Evolutionary conservation across 2,797 vertebrate genomes (phyloP), one percentile per base, ranked within the genome.

Genomic region (Carapus acus): DNA sequence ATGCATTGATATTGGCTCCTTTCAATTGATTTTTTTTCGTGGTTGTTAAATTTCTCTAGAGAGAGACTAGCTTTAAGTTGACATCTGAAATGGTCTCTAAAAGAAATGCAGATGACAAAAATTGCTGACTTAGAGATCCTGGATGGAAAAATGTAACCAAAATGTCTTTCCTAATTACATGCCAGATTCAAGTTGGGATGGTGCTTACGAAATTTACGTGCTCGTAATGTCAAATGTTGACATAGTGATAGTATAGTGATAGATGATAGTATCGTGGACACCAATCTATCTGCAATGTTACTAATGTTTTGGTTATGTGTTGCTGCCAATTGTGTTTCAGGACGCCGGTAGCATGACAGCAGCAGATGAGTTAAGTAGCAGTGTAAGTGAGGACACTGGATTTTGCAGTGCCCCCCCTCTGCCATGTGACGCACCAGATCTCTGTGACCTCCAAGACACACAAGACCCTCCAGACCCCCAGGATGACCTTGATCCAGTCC

Each of bases 341-440:
- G 93, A 96, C 47, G 69, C 81, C 40, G 83, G 67, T n/a, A 90
- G 89, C 74, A 73, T 87, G 76, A 88, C 88, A 1, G 92, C 88
- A 13, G 90, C 88, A 24, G 95, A 97, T 24, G 93, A 92, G 68
- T 84, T 92, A 63, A 92, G 89, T 70, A 92, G 89, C 83, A 91
- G 90, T 22, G 81, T 91, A 58, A 94, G 93, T 60, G 93, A 94
- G 65, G 94, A 96, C 75, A 92, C 91, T 0, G 92, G 91, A 38
- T 91, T 91, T 0, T 91, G 90, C 68, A 83, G 90, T 0, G 93
- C 90, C 43, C 81, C 90, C 14, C 89, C 92, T 23, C 71, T 91
- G 60, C 90, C 91, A 39, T 90, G 85, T 1, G 92, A 92, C 49
- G 84, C 86, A 2, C 74, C 88, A 20, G 93, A 96, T 52, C 65